Evolutionary conservation across 1,140 invertebrate species (phyloP).

Genomic region (Hycleus cichorii): DNA sequence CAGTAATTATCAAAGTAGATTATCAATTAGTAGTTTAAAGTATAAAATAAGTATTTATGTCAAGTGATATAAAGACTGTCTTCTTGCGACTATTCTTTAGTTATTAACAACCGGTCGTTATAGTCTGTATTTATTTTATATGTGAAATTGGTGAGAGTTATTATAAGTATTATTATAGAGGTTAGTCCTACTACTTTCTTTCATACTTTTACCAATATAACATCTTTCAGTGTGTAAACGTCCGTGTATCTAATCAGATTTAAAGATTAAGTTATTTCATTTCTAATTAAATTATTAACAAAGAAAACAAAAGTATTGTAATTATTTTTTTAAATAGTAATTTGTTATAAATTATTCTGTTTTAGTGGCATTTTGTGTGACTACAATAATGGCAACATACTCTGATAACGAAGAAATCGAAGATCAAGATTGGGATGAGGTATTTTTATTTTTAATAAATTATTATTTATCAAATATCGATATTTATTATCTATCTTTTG

Average conservation of each 20-base stretch:
- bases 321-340: background rate
- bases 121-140: no score
- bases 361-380: slow-evolving; percentile 10
- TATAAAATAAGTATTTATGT: no score
- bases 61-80: no score
- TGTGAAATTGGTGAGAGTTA: slow-evolving; percentile 4
- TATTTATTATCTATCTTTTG: background rate
- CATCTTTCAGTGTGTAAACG: slow-evolving; percentile 9
- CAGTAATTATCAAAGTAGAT: no score
- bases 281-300: no score
- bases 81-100: no score
- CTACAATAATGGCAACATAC: slow-evolving; percentile 8
- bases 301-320: background rate
- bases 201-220: slow-evolving; percentile 7
- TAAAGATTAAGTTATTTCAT: no score
- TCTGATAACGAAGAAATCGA: slow-evolving; percentile 12
- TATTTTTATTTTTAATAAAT: background rate
- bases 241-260: slow-evolving; percentile 9
- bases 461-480: background rate
- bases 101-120: no score
- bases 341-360: background rate
- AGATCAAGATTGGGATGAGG: slow-evolving; percentile 17
- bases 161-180: slow-evolving; percentile 1
- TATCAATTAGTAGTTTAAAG: no score
- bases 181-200: slow-evolving; percentile 15